Percentiles rank a stretch among this genome's conserved stretches.
phyloP scores from a whole-genome alignment of 2,113 vertebrate genomes.

The Corapipo altera region DNA sequence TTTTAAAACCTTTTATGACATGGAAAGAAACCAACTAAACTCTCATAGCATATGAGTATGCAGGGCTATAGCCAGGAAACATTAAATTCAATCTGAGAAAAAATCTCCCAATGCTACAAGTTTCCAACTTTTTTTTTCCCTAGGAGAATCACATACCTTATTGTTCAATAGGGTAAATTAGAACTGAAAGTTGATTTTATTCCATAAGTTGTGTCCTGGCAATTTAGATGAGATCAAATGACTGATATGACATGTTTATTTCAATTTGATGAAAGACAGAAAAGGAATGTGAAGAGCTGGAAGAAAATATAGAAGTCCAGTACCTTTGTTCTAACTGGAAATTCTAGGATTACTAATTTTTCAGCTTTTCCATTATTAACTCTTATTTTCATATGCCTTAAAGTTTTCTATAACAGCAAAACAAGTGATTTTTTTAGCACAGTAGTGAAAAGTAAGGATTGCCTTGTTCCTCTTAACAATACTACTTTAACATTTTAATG shows the following conservation, averaged over 20 bases:
- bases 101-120: background rate
- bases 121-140: background rate
- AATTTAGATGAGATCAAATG: background rate
- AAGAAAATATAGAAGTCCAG: background rate
- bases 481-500: background rate
- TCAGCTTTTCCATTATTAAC: background rate
- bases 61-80: background rate
- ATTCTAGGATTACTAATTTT: background rate
- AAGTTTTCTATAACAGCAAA: background rate
- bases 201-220: background rate
- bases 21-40: background rate
- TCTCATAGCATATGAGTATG: background rate
- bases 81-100: background rate
- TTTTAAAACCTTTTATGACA: conserved; percentile 2
- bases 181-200: background rate
- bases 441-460: background rate
- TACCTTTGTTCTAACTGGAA: background rate
- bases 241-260: background rate
- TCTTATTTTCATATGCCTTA: background rate
- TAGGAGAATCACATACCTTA: background rate
- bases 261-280: background rate
- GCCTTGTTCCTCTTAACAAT: background rate
- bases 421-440: background rate
- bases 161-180: background rate
- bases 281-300: background rate